These are phyloP conservation scores for Pinctada fucata DNA, from an alignment of 2,888 invertebrate genomes.

Conservation along the genomic window DNA sequence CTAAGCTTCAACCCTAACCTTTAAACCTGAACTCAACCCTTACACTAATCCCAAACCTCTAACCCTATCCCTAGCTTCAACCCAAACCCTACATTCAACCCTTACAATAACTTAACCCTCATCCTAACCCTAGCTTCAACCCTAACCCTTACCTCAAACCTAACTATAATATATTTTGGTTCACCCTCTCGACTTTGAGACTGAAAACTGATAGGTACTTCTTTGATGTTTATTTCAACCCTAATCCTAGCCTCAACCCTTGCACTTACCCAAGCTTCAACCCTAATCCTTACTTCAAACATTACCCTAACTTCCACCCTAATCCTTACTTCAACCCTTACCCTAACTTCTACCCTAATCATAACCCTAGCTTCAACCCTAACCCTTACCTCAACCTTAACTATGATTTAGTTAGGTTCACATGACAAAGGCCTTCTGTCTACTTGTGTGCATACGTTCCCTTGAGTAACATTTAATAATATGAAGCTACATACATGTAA, in stretches of 20 bases:
- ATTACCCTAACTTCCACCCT: conserved; percentile 41
- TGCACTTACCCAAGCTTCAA: too few relatives aligned
- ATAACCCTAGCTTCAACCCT: conserved; percentile 39
- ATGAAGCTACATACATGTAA: too few relatives aligned
- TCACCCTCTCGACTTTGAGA: too few relatives aligned
- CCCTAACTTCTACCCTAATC: conserved; percentile 42
- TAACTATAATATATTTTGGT: too few relatives aligned
- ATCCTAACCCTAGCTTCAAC: conserved; percentile 49
- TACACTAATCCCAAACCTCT: conserved; percentile 15
- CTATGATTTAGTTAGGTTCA: too few relatives aligned
- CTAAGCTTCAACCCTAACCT: conserved; percentile 44
- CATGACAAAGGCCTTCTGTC: too few relatives aligned
- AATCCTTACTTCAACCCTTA: conserved; percentile 39
- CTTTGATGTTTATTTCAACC: too few relatives aligned
- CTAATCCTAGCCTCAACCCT: too few relatives aligned
- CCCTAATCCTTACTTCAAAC: conserved; percentile 32
- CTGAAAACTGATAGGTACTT: too few relatives aligned
- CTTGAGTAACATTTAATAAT: too few relatives aligned
- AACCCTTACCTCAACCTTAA: conserved; percentile 22
- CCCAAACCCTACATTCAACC: conserved; percentile 45
- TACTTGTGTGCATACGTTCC: too few relatives aligned
- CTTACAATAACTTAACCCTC: conserved; percentile 44
- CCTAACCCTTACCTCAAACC: too few relatives aligned
- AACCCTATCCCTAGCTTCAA: conserved; percentile 40
- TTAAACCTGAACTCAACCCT: conserved; percentile 31